phyloP scores from a whole-genome alignment of 2,113 vertebrate species.

The Athene cunicularia region DNA sequence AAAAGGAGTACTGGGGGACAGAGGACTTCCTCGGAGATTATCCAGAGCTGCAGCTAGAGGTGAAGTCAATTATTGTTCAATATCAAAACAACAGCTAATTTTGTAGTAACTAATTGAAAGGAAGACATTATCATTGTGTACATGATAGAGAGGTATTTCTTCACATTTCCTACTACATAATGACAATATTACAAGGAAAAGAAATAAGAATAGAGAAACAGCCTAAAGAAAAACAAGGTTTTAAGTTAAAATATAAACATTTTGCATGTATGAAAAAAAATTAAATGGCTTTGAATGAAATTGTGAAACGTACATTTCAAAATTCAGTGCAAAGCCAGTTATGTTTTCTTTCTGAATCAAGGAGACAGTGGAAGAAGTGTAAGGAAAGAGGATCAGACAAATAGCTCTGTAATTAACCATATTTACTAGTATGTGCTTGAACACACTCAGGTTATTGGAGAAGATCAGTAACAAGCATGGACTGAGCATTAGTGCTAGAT shows the following conservation, averaged over 20 bases:
- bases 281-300: neutral
- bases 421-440: neutral
- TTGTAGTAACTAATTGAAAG: neutral
- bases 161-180: neutral
- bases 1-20: neutral
- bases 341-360: neutral
- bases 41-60: neutral
- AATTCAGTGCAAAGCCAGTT: neutral
- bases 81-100: neutral
- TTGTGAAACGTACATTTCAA: neutral
- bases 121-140: neutral
- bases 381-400: neutral
- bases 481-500: neutral
- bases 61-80: neutral
- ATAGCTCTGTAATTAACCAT: neutral
- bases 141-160: neutral
- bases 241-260: neutral
- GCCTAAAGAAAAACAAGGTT: neutral
- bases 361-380: neutral
- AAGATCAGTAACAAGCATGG: neutral
- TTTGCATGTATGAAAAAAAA: neutral
- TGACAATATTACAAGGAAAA: neutral
- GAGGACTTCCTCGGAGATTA: neutral
- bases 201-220: neutral
- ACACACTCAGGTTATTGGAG: neutral